Base-by-base conservation (phyloP, 2,888 invertebrate species). In the Catocala sponsa region DNA sequence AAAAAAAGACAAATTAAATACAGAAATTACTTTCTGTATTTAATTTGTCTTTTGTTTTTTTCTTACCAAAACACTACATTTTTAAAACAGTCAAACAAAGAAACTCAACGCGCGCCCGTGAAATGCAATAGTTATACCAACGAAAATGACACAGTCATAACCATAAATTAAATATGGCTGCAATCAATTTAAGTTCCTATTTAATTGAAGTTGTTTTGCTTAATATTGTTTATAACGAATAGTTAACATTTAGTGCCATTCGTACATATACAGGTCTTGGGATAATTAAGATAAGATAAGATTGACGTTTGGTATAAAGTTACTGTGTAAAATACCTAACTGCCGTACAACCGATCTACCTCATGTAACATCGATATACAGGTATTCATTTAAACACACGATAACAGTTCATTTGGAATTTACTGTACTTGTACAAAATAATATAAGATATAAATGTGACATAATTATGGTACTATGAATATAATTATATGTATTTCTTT, bases 121-220 rank as follows among this genome's bases (percentile, higher is more conserved):
- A 7, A 38, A 38, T 38, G 6, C 9, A 35, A 35, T 5, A 5
- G 5, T 4, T 38, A 38, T 38, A 55, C 44, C 13, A 10, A 51
- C 44, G 12, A 33, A 49, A 57, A 60, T 56, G 42, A n/a, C 54
- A 65, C 55, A 63, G 51, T 64, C 55, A 55, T 60, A 52, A 50
- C 48, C 49, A 51, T 49, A 61, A n/a, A 55, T 51, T 56, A 48
- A 59, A 72, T 70, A 74, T 70, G 76, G 82, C 81, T 85, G 93
- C 93, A 94, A 94, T 93, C 76, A 72, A 85, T 88, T 88, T 93
- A 80, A 94, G 94, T 94, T 94, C 94, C 94, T 94, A 94, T 91
- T 92, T 87, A 83, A 85, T 86, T 81, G 81, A 83, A 83, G 79
- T 89, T 89, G 84, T 87, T 86, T 87, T 84, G 73, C 84, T 87